phyloP scores from a whole-genome alignment of 2,113 vertebrate species.

The Geococcyx californianus region DNA sequence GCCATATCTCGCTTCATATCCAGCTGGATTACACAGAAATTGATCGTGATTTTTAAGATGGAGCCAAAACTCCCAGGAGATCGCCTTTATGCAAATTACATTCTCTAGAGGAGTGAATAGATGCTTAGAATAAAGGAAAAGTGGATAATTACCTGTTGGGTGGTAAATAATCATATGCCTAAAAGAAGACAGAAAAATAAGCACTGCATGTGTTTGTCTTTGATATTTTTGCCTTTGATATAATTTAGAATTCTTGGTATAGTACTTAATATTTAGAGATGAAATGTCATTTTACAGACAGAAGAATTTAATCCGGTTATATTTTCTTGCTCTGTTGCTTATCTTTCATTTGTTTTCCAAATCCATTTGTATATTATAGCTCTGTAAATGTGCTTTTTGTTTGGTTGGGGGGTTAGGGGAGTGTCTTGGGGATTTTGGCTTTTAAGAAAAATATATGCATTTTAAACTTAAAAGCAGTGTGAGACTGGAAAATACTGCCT shows the following conservation, averaged over 20 bases:
- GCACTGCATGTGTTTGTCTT: conserved; percentile 26
- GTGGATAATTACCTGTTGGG: conserved; percentile 70
- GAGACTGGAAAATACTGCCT: background rate
- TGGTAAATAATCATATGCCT: conserved; percentile 64
- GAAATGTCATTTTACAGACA: conserved; percentile 11
- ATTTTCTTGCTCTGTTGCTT: background rate
- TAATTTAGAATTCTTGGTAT: conserved; percentile 34
- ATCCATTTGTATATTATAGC: background rate
- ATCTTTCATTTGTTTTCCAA: conserved; percentile 5
- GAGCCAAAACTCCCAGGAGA: conserved; percentile 52
- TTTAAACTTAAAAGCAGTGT: background rate
- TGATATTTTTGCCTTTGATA: conserved; percentile 26
- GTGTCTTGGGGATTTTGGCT: background rate
- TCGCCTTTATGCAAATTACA: conserved; percentile 59
- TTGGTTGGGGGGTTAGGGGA: background rate
- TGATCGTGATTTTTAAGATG: conserved; percentile 58
- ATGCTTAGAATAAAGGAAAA: conserved; percentile 62
- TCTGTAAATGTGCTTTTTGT: background rate
- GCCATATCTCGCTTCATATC: conserved; percentile 33
- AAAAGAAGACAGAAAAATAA: conserved; percentile 56
- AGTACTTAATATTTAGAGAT: conserved; percentile 15
- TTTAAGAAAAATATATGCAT: background rate
- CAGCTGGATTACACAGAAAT: conserved; percentile 69
- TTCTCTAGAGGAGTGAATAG: conserved; percentile 29
- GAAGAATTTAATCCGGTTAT: background rate